Evolutionary conservation across 2,888 invertebrate genomes (phyloP), one percentile per base, ranked within the genome.

Genomic region (Eutolmus rufibarbis): DNA sequence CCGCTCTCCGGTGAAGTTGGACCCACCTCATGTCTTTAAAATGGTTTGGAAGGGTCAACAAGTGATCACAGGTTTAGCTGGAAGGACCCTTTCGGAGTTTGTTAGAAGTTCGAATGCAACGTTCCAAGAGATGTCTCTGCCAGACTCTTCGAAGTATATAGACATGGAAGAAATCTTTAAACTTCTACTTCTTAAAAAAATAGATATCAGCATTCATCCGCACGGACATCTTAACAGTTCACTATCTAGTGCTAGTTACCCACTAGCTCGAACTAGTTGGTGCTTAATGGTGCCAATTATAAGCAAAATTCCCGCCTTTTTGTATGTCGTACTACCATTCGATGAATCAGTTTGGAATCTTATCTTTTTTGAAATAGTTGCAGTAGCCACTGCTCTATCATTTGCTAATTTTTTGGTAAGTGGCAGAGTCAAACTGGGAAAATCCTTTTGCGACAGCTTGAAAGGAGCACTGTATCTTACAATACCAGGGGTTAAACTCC

Each of bases 11-110:
- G 37, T 84, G 14, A 37, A 84, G 23, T 19, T 23, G 8, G 87
- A 87, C 31, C 74, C 74, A 16, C 87, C 87, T 8, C 82, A 84
- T 16, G 84, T 87, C 43, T 78, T 78, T 34, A 86, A 66, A 43
- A 40, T 57, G 16, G 12, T 9, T 14, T 19, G 19, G 16, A 31
- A 31, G 8, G 77, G 56, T 1, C 9, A 66, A 40, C 28, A 78
- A 66, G 12, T 79, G 16, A 57, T 78, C 2, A 78, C 78, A 16
- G 86, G 86, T 1, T 23, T 56, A 9, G 40, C 78, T 14, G 57
- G 56, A 16, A 51, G 57, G 16, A 43, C 51, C 16, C 28, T 86
- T 5, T 12, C 56, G 5, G 57, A 78, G 34, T 86, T 57, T 31
- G 28, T 86, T 16, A 66, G 16, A n/a, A 56, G 37, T 16, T 31